Evolutionary conservation across 2,797 vertebrate genomes (phyloP), one percentile per base, ranked within the genome.

Genomic region (Eulemur mongoz): DNA sequence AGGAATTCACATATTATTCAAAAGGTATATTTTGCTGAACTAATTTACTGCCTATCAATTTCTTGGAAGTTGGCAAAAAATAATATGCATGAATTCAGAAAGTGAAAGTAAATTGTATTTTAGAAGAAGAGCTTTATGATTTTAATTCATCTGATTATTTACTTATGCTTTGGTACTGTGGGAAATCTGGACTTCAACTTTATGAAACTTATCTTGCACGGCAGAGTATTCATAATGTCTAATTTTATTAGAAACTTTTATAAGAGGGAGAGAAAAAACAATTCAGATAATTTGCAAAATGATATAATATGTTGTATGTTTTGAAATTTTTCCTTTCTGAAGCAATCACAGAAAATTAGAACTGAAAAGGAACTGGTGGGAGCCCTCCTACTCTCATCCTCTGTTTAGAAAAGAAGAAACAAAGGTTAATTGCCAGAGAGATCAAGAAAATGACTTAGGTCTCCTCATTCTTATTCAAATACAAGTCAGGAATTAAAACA

Each of bases 231-330:
- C 89, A 75, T 63, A 32, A 87, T 84, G 76, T 95, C 27, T 14
- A 93, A 59, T 89, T 95, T 91, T 86, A 84, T 91, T 85, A 72
- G 12, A 85, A 92, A 72, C 20, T 85, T 30, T 35, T 25, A 73
- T 17, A 76, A 43, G 14, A 80, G 22, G 4, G 17, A 35, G 35
- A 88, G 23, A 52, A 40, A 91, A 92, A 63, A 45, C 52, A 84
- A 61, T 61, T 94, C 7, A 89, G 14, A 78, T 32, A 61, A 25
- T 96, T 65, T 90, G 0, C 45, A 67, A 40, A 63, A 67, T 78
- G 57, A 11, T 59, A 59, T 27, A 57, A 25, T 57, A 1, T 75
- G 12, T 45, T 85, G 17, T 57, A 4, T 79, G 5, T 86, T 87
- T 96, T 82, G 14, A 81, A 45, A 38, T 32, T 90, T 93, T 73